phyloP scores from a whole-genome alignment of 1,140 invertebrate species.

The Drosophila ogumai region DNA sequence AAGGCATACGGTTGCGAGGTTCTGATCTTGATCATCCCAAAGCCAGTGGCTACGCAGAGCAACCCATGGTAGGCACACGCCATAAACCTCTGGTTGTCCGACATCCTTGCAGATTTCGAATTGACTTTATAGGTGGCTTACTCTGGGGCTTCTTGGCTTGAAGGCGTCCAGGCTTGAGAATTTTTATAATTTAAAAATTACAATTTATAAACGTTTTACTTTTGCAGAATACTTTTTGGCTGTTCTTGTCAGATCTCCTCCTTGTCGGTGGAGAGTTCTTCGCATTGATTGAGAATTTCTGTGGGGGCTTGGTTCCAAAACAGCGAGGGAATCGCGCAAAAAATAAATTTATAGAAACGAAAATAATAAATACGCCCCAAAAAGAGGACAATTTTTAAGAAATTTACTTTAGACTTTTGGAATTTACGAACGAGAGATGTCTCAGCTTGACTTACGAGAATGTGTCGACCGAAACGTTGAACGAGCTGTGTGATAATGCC shows the following conservation, averaged over 20 bases:
- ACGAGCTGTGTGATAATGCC: constrained; percentile 52
- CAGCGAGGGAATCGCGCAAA: background rate
- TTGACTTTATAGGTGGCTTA: background rate
- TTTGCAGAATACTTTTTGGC: too few species aligned
- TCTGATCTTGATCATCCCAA: constrained; percentile 36
- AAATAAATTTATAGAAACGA: background rate
- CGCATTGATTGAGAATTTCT: background rate
- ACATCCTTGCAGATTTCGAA: constrained; percentile 9
- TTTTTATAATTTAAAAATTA: background rate
- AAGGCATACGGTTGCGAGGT: constrained; percentile 71
- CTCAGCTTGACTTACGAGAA: constrained; percentile 35
- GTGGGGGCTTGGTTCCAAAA: background rate
- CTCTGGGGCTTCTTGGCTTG: background rate
- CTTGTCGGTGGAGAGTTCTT: background rate
- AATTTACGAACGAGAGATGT: constrained; percentile 15
- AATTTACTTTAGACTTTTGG: constrained; percentile 38
- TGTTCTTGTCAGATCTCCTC: background rate
- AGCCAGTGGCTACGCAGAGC: constrained; percentile 65
- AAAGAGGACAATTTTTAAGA: constrained; percentile 6
- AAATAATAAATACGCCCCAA: background rate
- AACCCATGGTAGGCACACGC: constrained; percentile 38
- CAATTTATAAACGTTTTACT: too few species aligned
- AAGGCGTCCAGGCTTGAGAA: too few species aligned
- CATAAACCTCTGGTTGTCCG: constrained; percentile 25
- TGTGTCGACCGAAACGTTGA: constrained; percentile 67